Percentiles rank a stretch among this genome's conserved stretches.
These are phyloP conservation scores for Cordilura impudica DNA, from an alignment of 2,888 invertebrate species.

Conservation along the genomic window DNA sequence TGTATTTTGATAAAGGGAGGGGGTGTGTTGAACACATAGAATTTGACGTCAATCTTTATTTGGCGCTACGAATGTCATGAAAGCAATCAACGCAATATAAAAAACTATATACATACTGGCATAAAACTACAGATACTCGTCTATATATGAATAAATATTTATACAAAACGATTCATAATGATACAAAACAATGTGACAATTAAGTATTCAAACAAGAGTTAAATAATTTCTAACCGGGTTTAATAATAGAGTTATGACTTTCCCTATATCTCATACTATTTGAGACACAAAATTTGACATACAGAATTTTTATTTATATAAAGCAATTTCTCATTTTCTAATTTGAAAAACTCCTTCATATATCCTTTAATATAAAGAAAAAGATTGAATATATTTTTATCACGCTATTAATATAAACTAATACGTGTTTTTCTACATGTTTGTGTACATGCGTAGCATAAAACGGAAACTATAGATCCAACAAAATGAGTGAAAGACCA, in stretches of 20 bases:
- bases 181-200: neutral
- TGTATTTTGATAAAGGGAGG: neutral
- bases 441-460: constrained; percentile 23
- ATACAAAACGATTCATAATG: constrained; percentile 25
- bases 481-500: constrained; percentile 43
- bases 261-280: too few species aligned
- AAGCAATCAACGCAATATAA: constrained; percentile 51
- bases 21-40: constrained; percentile 21
- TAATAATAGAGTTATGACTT: too few species aligned
- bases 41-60: constrained; percentile 72
- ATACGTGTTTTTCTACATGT: neutral
- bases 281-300: too few species aligned
- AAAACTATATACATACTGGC: constrained; percentile 63
- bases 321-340: too few species aligned
- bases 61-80: constrained; percentile 67
- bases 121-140: constrained; percentile 45
- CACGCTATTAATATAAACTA: neutral
- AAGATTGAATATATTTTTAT: too few species aligned
- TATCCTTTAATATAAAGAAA: too few species aligned
- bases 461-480: constrained; percentile 52
- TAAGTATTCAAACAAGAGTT: neutral
- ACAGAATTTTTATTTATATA: too few species aligned
- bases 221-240: neutral
- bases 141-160: constrained; percentile 10
- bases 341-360: too few species aligned